These are phyloP conservation scores for Ciconia nigra DNA, from an alignment of 2,797 vertebrate species.

Conservation along the genomic window DNA sequence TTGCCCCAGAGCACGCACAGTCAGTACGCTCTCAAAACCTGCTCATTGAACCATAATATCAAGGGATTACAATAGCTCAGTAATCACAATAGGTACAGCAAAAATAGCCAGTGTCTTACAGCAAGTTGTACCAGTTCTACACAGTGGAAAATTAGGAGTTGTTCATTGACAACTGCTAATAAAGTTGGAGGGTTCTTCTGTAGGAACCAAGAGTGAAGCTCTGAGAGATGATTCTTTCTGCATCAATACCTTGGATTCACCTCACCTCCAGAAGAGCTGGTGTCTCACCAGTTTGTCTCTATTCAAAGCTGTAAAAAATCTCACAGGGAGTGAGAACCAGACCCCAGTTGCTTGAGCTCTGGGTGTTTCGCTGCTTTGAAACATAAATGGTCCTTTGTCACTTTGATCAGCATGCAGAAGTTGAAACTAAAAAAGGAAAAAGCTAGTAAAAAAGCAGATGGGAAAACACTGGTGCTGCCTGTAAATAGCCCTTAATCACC, in stretches of 20 bases:
- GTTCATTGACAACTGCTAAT: background rate
- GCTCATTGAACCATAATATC: background rate
- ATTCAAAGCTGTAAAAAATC: background rate
- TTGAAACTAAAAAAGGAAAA: background rate
- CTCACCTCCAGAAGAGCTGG: background rate
- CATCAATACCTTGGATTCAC: background rate
- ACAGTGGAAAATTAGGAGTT: background rate
- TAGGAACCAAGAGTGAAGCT: background rate
- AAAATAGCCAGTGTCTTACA: background rate
- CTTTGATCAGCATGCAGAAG: background rate
- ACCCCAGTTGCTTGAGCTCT: background rate
- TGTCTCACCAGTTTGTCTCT: background rate
- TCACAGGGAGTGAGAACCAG: background rate
- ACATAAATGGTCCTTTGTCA: background rate
- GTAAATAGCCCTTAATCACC: background rate
- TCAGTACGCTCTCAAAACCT: background rate
- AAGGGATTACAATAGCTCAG: background rate
- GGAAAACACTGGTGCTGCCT: background rate
- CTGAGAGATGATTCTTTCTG: background rate
- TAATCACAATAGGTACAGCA: background rate
- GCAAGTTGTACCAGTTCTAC: background rate
- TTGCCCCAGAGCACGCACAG: background rate
- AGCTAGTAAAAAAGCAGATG: background rate
- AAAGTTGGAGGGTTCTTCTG: background rate
- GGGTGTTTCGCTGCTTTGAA: background rate